phyloP scores from a whole-genome alignment of 1,140 invertebrate species.

The Drosophila paulistorum region DNA sequence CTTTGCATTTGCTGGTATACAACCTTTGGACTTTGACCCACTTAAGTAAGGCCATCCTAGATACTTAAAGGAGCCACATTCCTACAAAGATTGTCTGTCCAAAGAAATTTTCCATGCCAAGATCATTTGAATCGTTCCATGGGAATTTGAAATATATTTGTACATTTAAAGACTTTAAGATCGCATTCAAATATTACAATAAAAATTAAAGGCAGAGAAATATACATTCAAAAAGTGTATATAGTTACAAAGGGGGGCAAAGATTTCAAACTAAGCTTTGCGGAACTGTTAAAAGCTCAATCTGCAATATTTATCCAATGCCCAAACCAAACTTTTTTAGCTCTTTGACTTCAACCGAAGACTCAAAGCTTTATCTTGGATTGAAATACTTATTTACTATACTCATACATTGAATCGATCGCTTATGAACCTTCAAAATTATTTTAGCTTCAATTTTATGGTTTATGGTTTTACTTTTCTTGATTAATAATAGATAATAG shows the following conservation, averaged over 20 bases:
- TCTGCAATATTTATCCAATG: slow-evolving; percentile 2
- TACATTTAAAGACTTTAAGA: too few relatives aligned
- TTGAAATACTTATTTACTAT: background rate
- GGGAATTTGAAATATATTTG: too few relatives aligned
- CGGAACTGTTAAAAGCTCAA: background rate
- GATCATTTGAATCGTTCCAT: too few relatives aligned
- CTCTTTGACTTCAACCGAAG: background rate
- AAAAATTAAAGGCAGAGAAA: too few relatives aligned
- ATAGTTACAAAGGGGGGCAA: background rate
- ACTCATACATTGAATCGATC: background rate
- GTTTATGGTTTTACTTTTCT: background rate
- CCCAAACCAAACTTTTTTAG: background rate
- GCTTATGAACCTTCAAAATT: background rate
- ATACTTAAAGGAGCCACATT: too few relatives aligned
- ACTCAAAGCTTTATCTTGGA: slow-evolving; percentile 22
- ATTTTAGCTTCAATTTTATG: background rate
- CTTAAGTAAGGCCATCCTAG: too few relatives aligned
- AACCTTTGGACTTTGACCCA: too few relatives aligned
- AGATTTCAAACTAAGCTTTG: slow-evolving; percentile 1
- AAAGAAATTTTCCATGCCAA: too few relatives aligned
- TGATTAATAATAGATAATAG: too few relatives aligned
- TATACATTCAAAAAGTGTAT: background rate
- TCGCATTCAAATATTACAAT: too few relatives aligned
- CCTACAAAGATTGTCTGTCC: too few relatives aligned
- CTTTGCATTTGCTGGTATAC: too few relatives aligned